Conservation (phyloP, 2,797 vertebrate genomes). For the Varecia variegata region DNA sequence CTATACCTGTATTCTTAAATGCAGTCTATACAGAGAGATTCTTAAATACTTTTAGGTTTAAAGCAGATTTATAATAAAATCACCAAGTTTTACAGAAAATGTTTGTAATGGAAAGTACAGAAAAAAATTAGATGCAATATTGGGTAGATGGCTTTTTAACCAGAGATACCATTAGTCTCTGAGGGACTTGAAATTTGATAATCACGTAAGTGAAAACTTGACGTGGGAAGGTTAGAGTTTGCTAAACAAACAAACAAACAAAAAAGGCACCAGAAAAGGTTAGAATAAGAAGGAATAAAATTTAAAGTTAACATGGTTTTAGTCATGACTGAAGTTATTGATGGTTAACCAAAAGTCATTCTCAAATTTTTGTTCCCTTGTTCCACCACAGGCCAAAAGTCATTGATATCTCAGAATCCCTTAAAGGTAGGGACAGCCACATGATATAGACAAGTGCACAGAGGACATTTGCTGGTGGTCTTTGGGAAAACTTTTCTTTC, state of each 20-base stretch:
- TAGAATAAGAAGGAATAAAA: neutral
- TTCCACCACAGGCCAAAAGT: neutral
- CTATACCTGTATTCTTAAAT: neutral
- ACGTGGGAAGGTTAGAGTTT: neutral
- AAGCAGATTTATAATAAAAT: neutral
- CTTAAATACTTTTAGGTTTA: neutral
- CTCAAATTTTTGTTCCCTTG: neutral
- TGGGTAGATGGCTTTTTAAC: neutral
- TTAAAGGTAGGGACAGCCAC: neutral
- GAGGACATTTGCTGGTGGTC: neutral
- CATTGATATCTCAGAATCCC: neutral
- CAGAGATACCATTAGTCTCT: neutral
- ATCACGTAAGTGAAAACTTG: neutral
- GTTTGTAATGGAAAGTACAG: neutral
- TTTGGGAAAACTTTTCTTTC: neutral
- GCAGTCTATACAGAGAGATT: neutral
- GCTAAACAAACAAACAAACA: neutral
- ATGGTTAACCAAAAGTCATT: neutral
- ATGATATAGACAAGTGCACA: neutral
- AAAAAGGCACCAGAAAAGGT: neutral
- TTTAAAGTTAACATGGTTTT: neutral
- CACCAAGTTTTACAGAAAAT: neutral
- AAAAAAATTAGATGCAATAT: neutral
- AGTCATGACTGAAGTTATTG: neutral
- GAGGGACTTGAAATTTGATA: conserved; percentile 16